Conservation (phyloP, 2,113 vertebrate genomes). For the Chauna torquata region DNA sequence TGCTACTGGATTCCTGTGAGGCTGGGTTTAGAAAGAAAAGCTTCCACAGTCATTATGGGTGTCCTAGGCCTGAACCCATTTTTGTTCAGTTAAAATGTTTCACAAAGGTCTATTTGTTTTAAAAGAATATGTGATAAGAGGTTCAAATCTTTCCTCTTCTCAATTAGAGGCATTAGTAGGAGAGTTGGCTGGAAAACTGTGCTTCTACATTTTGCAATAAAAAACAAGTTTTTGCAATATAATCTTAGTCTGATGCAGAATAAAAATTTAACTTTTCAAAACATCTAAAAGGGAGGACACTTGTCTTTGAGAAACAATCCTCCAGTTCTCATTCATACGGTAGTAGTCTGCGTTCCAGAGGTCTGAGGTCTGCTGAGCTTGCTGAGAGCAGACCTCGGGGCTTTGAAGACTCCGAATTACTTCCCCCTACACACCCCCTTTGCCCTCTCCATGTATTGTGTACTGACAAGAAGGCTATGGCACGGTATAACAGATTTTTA, state of each 20-base stretch:
- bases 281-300: neutral
- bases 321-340: neutral
- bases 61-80: neutral
- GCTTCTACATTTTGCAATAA: neutral
- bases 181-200: neutral
- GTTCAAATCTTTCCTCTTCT: neutral
- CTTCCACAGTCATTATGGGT: neutral
- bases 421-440: neutral
- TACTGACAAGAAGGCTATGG: neutral
- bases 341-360: neutral
- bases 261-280: neutral
- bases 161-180: neutral
- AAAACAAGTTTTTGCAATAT: neutral
- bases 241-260: neutral
- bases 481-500: neutral
- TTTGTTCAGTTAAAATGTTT: neutral
- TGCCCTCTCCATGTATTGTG: neutral
- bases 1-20: neutral
- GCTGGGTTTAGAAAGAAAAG: neutral
- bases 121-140: neutral
- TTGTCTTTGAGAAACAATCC: neutral
- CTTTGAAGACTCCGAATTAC: conserved; percentile 2
- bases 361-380: conserved; percentile 1
- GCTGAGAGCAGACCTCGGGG: neutral
- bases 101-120: neutral